Evolutionary conservation across 2,797 vertebrate genomes (phyloP).

Genomic region (Rhincodon typus): DNA sequence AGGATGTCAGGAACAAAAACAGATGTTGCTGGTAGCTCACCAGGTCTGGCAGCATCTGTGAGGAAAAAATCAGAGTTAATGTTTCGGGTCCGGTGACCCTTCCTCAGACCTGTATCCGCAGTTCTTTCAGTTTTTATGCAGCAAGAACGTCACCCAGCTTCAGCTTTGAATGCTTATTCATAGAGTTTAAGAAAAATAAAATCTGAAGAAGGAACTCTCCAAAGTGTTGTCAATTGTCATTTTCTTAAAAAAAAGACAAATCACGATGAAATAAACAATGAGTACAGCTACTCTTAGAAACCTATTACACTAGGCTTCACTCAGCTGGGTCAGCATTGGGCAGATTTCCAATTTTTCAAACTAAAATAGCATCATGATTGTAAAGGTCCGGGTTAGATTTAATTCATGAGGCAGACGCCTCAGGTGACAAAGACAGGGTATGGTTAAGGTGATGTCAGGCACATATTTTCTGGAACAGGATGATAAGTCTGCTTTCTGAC

Average conservation of each 20-base stretch:
- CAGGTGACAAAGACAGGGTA: background rate
- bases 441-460: background rate
- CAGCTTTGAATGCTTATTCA: background rate
- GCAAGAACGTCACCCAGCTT: background rate
- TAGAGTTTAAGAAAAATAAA: background rate
- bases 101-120: too few species aligned
- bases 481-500: background rate
- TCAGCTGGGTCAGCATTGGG: background rate
- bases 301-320: background rate
- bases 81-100: too few species aligned
- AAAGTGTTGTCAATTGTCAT: too few species aligned
- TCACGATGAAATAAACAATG: background rate
- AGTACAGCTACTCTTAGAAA: background rate
- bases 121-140: too few species aligned
- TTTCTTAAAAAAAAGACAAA: background rate
- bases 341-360: background rate
- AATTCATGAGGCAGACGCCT: background rate
- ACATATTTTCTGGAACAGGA: background rate
- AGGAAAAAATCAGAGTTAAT: too few species aligned
- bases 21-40: too few species aligned
- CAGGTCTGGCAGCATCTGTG: too few species aligned
- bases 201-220: background rate
- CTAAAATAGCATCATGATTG: background rate
- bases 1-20: too few species aligned
- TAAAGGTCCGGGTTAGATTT: background rate